A percentile compares a stretch with the other conserved stretches of the same genome.
Evolutionary conservation across 2,888 invertebrate genomes (phyloP).

Genomic region (Acanthosepion lycidas): DNA sequence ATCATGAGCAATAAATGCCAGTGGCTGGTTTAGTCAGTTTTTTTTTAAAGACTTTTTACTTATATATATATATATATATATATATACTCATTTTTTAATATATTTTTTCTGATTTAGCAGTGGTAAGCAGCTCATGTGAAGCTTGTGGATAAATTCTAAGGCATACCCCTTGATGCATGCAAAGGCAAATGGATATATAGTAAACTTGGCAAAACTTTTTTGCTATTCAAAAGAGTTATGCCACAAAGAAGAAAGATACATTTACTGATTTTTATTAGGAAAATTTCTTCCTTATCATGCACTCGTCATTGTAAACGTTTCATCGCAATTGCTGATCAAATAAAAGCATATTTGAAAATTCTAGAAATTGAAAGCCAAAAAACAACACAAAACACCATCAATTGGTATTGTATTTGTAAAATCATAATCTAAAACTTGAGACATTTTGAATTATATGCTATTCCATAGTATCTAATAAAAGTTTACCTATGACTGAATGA

Average conservation of each 20-base stretch:
- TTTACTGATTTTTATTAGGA: too few species aligned
- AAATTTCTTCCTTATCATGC: not conserved
- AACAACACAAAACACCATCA: too few species aligned
- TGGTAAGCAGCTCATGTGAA: not conserved
- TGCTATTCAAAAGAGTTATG: not conserved
- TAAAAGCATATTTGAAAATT: not conserved
- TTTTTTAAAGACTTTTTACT: not conserved
- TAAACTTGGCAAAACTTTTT: not conserved
- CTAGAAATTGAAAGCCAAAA: too few species aligned
- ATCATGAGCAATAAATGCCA: not conserved
- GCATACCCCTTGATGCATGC: not conserved
- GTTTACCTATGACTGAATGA: too few species aligned
- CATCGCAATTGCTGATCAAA: not conserved
- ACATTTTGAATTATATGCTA: too few species aligned
- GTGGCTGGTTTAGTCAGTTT: not conserved
- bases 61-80: not conserved
- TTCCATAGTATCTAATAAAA: too few species aligned
- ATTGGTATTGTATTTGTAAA: too few species aligned
- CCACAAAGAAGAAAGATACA: not conserved
- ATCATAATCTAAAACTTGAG: too few species aligned
- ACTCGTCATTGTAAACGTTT: not conserved
- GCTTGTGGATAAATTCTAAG: conserved; percentile 2
- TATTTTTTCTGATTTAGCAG: not conserved
- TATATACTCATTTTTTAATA: not conserved
- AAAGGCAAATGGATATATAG: not conserved